phyloP scores from a whole-genome alignment of 2,888 invertebrate species.

The Leucania comma region DNA sequence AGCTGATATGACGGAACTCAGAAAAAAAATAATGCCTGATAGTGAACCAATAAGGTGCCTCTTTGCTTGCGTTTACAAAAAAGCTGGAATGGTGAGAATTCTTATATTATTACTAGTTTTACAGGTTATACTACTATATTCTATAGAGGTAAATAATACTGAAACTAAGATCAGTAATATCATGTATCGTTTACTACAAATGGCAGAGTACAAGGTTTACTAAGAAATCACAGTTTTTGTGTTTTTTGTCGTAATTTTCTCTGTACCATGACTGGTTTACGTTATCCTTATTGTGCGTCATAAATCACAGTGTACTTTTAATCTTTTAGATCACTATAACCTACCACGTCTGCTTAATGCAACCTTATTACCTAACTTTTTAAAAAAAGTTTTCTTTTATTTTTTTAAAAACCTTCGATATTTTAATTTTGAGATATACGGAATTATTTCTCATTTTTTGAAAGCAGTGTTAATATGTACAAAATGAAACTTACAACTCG shows the following conservation, averaged over 20 bases:
- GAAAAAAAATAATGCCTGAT: constrained; percentile 74
- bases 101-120: background rate
- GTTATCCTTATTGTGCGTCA: background rate
- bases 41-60: constrained; percentile 81
- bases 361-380: background rate
- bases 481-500: too few relatives aligned
- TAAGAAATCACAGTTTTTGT: background rate
- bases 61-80: constrained; percentile 86
- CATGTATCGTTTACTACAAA: background rate
- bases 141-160: background rate
- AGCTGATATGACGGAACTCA: constrained; percentile 72
- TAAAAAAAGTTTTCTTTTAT: too few relatives aligned
- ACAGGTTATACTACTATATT: background rate
- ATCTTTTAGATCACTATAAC: background rate
- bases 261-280: background rate
- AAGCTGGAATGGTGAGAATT: constrained; percentile 83
- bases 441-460: background rate
- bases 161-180: background rate
- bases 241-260: background rate
- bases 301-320: background rate
- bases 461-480: background rate
- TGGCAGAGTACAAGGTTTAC: constrained; percentile 1
- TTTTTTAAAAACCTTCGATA: too few relatives aligned
- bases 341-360: fast-evolving
- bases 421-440: background rate